These are phyloP conservation scores for Chouioia cunea DNA, from an alignment of 2,888 invertebrate genomes.

Conservation along the genomic window DNA sequence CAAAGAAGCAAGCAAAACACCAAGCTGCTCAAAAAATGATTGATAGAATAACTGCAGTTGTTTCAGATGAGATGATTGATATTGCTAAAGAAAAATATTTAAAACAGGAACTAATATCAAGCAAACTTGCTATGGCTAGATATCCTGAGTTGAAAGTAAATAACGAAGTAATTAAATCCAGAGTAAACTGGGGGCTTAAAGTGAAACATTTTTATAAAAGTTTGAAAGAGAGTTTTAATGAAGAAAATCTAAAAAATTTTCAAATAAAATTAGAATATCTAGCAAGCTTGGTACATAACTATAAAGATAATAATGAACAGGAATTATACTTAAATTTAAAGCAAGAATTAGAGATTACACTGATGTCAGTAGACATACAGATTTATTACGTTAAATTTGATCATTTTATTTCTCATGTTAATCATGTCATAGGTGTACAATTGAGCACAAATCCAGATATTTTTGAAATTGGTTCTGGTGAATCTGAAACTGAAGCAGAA, in stretches of 20 bases:
- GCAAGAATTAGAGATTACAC: conserved; percentile 31
- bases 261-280: conserved; percentile 42
- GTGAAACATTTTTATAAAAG: conserved; percentile 57
- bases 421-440: conserved; percentile 37
- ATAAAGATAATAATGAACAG: neutral
- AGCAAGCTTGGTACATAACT: neutral
- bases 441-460: conserved; percentile 56
- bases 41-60: conserved; percentile 54
- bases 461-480: conserved; percentile 50
- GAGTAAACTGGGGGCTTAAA: conserved; percentile 60
- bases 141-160: conserved; percentile 47
- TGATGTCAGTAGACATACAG: conserved; percentile 47
- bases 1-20: conserved; percentile 78
- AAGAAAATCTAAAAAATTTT: conserved; percentile 48
- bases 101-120: conserved; percentile 33
- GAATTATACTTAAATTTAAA: conserved; percentile 32
- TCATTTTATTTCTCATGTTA: neutral
- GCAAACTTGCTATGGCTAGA: conserved; percentile 42
- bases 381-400: neutral
- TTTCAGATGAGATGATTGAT: conserved; percentile 46
- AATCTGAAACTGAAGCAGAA: conserved; percentile 44
- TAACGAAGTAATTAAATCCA: conserved; percentile 45
- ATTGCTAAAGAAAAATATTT: conserved; percentile 13
- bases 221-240: conserved; percentile 50
- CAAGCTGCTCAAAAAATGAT: conserved; percentile 71